phyloP scores from a whole-genome alignment of 2,888 invertebrate genomes.

The Disparrhopalites patrizii region DNA sequence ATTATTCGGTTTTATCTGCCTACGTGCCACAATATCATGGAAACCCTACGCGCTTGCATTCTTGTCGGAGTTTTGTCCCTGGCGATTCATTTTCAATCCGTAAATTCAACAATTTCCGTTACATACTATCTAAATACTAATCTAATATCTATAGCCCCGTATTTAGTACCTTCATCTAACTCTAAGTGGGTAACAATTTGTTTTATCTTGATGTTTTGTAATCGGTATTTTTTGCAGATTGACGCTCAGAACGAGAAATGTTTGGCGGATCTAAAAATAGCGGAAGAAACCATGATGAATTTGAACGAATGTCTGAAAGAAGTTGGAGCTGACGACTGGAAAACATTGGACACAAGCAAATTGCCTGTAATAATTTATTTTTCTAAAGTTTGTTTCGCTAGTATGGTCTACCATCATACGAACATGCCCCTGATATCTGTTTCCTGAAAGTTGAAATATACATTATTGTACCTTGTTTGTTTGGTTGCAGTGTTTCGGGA shows the following conservation, averaged over 20 bases:
- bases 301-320: neutral
- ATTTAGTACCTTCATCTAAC: too few species aligned
- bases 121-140: too few species aligned
- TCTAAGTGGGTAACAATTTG: neutral
- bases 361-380: neutral
- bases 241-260: neutral
- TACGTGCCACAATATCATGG: too few species aligned
- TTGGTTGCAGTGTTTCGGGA: constrained; percentile 8
- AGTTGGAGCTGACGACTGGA: neutral
- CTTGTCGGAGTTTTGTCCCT: too few species aligned
- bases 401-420: too few species aligned
- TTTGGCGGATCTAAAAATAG: neutral
- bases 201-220: neutral
- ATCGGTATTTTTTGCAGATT: neutral
- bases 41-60: too few species aligned
- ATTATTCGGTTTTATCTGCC: too few species aligned
- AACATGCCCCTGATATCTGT: neutral
- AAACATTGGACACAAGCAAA: neutral
- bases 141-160: too few species aligned
- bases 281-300: constrained; percentile 1
- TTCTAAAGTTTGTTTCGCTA: neutral
- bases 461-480: too few species aligned
- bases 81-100: too few species aligned
- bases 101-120: too few species aligned
- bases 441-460: neutral